Evolutionary conservation across 2,888 invertebrate species (phyloP).

Genomic region (Siphlonurus alternatus): DNA sequence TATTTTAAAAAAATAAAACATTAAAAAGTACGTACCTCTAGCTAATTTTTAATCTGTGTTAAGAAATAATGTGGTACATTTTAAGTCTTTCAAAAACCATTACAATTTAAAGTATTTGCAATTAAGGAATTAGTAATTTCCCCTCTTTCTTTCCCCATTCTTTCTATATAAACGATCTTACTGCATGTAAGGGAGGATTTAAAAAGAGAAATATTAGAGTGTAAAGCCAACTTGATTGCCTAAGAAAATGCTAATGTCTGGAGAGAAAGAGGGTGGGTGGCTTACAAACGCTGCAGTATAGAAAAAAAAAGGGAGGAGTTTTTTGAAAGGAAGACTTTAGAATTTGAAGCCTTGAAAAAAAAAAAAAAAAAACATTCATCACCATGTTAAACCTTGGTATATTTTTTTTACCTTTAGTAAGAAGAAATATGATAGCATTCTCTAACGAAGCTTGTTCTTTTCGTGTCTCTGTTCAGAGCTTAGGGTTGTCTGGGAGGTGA

Average conservation of each 20-base stretch:
- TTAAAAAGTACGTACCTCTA: too few relatives aligned
- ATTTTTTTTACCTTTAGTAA: background rate
- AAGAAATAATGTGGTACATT: too few relatives aligned
- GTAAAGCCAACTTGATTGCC: background rate
- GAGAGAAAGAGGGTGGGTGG: background rate
- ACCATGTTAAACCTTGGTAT: background rate
- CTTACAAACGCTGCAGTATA: background rate
- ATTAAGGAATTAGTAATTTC: background rate
- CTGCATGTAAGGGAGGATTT: background rate
- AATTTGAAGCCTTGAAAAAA: background rate
- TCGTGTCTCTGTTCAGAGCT: background rate
- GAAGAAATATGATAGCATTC: background rate
- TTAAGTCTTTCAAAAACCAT: background rate
- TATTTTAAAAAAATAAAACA: too few relatives aligned
- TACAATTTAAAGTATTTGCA: background rate
- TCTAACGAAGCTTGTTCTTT: background rate
- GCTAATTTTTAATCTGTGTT: too few relatives aligned
- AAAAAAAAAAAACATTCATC: background rate
- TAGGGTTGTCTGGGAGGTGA: background rate
- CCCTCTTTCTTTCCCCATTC: background rate
- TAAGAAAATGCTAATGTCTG: background rate
- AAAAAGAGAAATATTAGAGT: background rate
- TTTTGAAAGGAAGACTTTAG: background rate
- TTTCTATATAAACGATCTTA: background rate
- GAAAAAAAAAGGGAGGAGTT: background rate